Conservation (phyloP, 2,797 vertebrate species). For the Eulemur coronatus region DNA sequence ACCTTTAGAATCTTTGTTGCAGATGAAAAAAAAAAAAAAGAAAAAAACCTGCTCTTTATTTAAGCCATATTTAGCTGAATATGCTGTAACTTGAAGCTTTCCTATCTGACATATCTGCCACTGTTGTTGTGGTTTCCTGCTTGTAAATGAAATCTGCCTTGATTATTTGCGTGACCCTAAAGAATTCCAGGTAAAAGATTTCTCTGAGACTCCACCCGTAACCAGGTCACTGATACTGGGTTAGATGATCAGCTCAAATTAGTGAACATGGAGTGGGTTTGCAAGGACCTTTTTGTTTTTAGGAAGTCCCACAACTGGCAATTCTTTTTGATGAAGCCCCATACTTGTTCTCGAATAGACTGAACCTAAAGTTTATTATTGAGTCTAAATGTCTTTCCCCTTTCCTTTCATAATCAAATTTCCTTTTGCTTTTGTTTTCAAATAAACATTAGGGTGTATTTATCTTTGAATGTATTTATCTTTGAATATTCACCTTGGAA, state of each 20-base stretch:
- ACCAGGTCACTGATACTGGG: not conserved
- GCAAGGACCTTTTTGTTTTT: not conserved
- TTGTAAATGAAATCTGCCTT: not conserved
- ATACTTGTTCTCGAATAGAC: not conserved
- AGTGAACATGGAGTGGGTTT: not conserved
- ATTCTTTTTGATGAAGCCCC: not conserved
- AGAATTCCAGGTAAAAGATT: not conserved
- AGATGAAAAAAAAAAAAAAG: not conserved
- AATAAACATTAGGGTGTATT: not conserved
- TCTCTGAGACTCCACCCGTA: not conserved
- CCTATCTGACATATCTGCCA: not conserved
- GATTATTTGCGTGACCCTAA: slow-evolving; percentile 8
- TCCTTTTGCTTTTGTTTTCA: slow-evolving; percentile 12
- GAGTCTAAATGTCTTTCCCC: not conserved
- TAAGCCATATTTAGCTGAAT: not conserved
- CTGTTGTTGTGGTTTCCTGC: not conserved
- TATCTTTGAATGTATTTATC: slow-evolving; percentile 3
- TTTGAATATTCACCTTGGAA: slow-evolving; percentile 25
- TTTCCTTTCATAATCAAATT: slow-evolving; percentile 23
- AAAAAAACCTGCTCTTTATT: not conserved
- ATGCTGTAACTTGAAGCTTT: slow-evolving; percentile 41
- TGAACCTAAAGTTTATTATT: not conserved
- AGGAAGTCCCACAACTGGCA: not conserved
- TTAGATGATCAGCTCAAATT: not conserved
- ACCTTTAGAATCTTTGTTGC: not conserved